Base-by-base conservation (phyloP, 2,797 vertebrate species). In the Chaetodon trifasciatus region DNA sequence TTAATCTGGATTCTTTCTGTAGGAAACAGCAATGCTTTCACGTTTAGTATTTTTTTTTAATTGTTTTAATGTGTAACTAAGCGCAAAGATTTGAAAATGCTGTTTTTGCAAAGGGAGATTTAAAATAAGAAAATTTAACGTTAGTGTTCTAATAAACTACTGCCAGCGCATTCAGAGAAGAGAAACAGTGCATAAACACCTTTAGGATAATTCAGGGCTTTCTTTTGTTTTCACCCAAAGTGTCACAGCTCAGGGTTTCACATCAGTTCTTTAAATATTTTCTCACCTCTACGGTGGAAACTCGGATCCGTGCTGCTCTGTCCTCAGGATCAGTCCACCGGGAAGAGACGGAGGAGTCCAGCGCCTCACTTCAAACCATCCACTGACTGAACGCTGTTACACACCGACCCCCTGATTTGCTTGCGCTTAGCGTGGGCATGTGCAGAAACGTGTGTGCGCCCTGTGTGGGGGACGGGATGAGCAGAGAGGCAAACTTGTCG, bases 241-340 rank as follows among this genome's bases (percentile, higher is more conserved):
- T 55, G 16, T 24, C 44, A 52, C 35, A 58, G 35, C 47, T 37
- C 5, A 24, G 2, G 6, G 24, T 35, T 63, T 46, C 21, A 1
- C 28, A 21, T 37, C 19, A 13, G 21, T 3, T 60, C 11, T 63
- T 39, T n/a, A 5, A 56, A 24, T 42, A 7, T 75, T 17, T 24
- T 9, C 87, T 88, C 65, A 92, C 91, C 86, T 86, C 69, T 42
- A 15, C 9, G 67, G 8, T 52, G 37, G 32, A 46, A 53, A 5
- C 70, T 50, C 35, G 9, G 65, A 44, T 24, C 37, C 58, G 50
- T 68, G 28, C 76, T 37, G 70, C 44, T 56, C 78, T 3, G 55
- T 65, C 37, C 47, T n/a, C 28, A 5, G 55, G 6, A 19, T 52
- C 21, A 10, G 77, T 63, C 69, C 74, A 69, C 61, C 23, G 37